phyloP scores from a whole-genome alignment of 30 jellyfish, hydroid and myxozoan genomes.

The Mastigias papua region DNA sequence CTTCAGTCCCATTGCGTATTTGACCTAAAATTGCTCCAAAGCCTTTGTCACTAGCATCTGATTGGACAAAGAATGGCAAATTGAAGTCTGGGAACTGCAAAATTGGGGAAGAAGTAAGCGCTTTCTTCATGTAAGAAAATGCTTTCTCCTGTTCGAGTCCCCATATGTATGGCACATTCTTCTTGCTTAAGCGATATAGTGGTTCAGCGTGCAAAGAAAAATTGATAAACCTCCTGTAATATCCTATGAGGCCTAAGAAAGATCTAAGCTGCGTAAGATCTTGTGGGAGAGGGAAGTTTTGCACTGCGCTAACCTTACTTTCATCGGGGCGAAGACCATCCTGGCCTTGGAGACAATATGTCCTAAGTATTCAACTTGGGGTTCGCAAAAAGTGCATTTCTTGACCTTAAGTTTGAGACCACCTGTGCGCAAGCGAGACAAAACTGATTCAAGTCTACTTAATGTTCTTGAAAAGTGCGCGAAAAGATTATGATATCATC shows the following conservation, averaged over 20 bases:
- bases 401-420: constrained; percentile 37
- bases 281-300: constrained; percentile 56
- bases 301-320: constrained; percentile 35
- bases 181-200: constrained; percentile 39
- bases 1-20: constrained; percentile 34
- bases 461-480: constrained; percentile 61
- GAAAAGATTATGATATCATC: constrained; percentile 66
- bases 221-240: constrained; percentile 57
- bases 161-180: constrained; percentile 44
- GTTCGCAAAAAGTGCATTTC: constrained; percentile 61
- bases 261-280: constrained; percentile 54
- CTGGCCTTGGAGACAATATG: constrained; percentile 60
- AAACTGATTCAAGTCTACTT: constrained; percentile 16
- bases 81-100: constrained; percentile 49
- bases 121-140: constrained; percentile 41
- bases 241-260: constrained; percentile 65
- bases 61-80: constrained; percentile 36
- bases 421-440: constrained; percentile 37
- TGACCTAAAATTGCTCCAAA: constrained; percentile 67
- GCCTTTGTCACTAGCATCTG: constrained; percentile 63
- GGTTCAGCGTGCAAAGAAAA: constrained; percentile 59
- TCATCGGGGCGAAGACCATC: constrained; percentile 56
- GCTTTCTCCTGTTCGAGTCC: constrained; percentile 44
- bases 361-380: constrained; percentile 60
- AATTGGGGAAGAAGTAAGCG: constrained; percentile 58